These are phyloP conservation scores for Paedocypris micromegethes DNA, from an alignment of 2,797 vertebrate species.

Conservation along the genomic window DNA sequence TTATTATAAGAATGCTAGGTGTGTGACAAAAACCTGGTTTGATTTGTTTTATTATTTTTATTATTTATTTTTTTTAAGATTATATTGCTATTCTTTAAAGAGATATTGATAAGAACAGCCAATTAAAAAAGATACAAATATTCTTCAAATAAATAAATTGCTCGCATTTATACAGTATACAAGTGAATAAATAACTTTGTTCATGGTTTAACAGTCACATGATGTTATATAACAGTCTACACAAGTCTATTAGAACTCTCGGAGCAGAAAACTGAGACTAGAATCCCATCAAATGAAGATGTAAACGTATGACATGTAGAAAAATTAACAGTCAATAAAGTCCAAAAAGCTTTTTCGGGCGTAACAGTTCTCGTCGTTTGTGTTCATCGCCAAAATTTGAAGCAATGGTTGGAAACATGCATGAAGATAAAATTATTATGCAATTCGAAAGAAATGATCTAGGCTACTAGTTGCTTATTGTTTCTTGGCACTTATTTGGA, in stretches of 20 bases:
- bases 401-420: neutral
- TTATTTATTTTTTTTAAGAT: too few relatives aligned
- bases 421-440: slow-evolving; percentile 1
- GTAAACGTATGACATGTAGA: slow-evolving; percentile 49
- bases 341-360: slow-evolving; percentile 58
- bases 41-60: too few relatives aligned
- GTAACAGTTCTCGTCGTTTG: slow-evolving; percentile 67
- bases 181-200: slow-evolving; percentile 27
- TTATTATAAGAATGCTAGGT: too few relatives aligned
- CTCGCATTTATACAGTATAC: slow-evolving; percentile 13
- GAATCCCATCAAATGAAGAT: slow-evolving; percentile 38
- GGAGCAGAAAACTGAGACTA: slow-evolving; percentile 26
- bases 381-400: slow-evolving; percentile 43
- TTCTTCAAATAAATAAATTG: neutral
- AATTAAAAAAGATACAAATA: too few relatives aligned
- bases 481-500: neutral
- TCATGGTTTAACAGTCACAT: slow-evolving; percentile 67
- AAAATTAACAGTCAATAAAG: slow-evolving; percentile 69
- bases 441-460: slow-evolving; percentile 17
- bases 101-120: too few relatives aligned
- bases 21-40: too few relatives aligned
- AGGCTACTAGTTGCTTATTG: slow-evolving; percentile 19
- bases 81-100: too few relatives aligned
- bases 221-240: slow-evolving; percentile 67
- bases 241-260: slow-evolving; percentile 49